phyloP scores from a whole-genome alignment of 1,140 invertebrate species.

The Pantala flavescens region DNA sequence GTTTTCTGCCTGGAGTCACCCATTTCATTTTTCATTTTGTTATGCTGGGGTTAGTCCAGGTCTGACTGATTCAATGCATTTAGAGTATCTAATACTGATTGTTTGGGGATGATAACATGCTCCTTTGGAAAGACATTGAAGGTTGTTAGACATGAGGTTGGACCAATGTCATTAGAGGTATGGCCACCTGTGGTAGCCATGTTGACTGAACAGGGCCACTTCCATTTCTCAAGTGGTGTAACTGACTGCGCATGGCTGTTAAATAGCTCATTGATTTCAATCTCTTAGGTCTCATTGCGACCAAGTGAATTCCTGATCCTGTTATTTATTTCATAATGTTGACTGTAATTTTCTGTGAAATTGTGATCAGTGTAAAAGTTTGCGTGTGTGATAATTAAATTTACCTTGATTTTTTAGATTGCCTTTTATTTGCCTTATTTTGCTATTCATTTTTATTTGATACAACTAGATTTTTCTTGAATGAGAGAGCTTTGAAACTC shows the following conservation, averaged over 20 bases:
- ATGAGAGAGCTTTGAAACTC: no score
- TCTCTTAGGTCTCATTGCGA: background rate
- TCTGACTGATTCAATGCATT: background rate
- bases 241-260: no score
- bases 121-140: no score
- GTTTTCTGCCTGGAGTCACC: background rate
- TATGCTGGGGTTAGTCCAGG: background rate
- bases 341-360: background rate
- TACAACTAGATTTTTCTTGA: no score
- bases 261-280: background rate
- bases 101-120: background rate
- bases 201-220: background rate
- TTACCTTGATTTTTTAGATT: background rate
- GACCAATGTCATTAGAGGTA: background rate
- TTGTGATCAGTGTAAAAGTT: background rate
- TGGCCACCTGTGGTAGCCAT: background rate
- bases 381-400: background rate
- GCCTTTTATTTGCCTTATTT: background rate
- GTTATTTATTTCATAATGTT: background rate
- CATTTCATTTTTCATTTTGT: background rate
- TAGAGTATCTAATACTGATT: background rate
- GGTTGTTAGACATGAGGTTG: no score
- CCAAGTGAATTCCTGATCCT: background rate
- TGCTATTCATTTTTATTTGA: background rate
- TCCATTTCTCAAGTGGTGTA: no score